Evolutionary conservation across 2,113 vertebrate species (phyloP).

Genomic region (Ailuropoda melanoleuca): DNA sequence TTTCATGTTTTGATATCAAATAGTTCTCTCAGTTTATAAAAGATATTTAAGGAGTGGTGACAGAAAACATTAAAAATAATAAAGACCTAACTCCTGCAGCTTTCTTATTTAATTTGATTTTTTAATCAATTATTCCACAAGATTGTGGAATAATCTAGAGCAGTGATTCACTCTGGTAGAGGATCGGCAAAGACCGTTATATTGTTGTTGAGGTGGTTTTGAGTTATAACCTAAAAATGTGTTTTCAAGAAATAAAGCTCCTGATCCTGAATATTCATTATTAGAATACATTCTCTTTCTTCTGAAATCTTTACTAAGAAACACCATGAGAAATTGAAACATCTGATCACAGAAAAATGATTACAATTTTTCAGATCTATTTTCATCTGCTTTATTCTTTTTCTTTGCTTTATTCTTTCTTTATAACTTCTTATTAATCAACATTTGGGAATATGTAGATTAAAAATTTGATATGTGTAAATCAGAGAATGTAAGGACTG

Average conservation of each 20-base stretch:
- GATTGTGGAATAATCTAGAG: not conserved
- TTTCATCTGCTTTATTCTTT: not conserved
- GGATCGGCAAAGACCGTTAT: not conserved
- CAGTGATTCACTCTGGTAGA: not conserved
- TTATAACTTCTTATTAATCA: not conserved
- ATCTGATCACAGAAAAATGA: not conserved
- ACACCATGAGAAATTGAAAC: not conserved
- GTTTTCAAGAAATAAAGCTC: not conserved
- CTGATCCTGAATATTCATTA: not conserved
- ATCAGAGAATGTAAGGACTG: not conserved
- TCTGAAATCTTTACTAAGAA: slow-evolving; percentile 23
- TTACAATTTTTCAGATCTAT: not conserved
- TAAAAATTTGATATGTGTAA: not conserved
- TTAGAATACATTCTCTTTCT: not conserved
- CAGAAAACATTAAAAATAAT: slow-evolving; percentile 21
- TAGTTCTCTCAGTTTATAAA: not conserved
- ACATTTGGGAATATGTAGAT: not conserved
- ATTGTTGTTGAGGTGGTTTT: not conserved
- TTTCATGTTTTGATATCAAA: not conserved
- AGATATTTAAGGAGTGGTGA: not conserved
- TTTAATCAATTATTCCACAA: not conserved
- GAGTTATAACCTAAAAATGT: not conserved
- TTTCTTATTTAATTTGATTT: slow-evolving; percentile 53
- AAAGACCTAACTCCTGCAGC: not conserved
- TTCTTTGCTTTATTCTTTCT: not conserved